Percentiles rank a stretch among this genome's conserved stretches.
Evolutionary conservation across 2,888 invertebrate genomes (phyloP).

Genomic region (Amiota mariae): DNA sequence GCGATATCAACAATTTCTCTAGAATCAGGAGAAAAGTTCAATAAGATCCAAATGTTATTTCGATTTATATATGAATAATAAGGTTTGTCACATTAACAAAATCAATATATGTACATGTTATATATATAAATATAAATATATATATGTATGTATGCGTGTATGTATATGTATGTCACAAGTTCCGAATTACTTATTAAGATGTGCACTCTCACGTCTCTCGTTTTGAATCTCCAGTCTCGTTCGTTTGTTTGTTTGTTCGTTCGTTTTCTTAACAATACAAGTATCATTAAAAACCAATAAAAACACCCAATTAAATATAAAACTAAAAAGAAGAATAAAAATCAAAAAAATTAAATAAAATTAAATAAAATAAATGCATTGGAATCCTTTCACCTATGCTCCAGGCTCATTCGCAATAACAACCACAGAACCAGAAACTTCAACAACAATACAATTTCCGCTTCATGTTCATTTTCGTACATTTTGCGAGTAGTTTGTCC

Average conservation of each 20-base stretch:
- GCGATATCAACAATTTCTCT: background rate
- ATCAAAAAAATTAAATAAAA: too few species aligned
- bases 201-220: background rate
- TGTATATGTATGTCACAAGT: too few species aligned
- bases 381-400: slow-evolving; percentile 59
- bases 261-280: slow-evolving; percentile 58
- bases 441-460: slow-evolving; percentile 15
- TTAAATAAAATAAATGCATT: slow-evolving; percentile 31
- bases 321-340: slow-evolving; percentile 41
- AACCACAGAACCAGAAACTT: slow-evolving; percentile 2
- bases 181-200: slow-evolving; percentile 12
- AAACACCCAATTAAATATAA: slow-evolving; percentile 66
- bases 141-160: too few species aligned
- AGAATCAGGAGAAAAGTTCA: slow-evolving; percentile 37
- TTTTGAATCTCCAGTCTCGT: too few species aligned
- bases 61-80: background rate
- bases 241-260: background rate
- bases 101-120: slow-evolving; percentile 5
- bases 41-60: background rate
- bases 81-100: slow-evolving; percentile 1
- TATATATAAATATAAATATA: too few species aligned
- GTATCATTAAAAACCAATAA: slow-evolving; percentile 66
- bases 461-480: slow-evolving; percentile 26
- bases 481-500: slow-evolving; percentile 2
- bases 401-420: background rate